phyloP scores from a whole-genome alignment of 2,797 vertebrate genomes.

The Darevskia mixta region DNA sequence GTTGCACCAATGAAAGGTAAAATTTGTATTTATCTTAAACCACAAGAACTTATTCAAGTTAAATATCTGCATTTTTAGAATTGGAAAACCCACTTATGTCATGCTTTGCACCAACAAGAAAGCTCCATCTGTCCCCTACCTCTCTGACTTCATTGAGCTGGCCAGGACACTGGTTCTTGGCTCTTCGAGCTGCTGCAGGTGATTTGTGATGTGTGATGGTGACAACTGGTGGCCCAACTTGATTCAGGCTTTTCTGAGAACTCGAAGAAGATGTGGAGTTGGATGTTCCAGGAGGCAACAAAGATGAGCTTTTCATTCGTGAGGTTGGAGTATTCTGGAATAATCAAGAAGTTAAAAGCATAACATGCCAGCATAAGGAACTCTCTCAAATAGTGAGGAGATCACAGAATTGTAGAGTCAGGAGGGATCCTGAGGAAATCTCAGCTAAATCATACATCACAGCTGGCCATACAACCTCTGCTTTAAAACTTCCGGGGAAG shows the following conservation, averaged over 20 bases:
- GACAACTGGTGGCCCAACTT: slow-evolving; percentile 86
- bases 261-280: slow-evolving; percentile 88
- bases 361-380: slow-evolving; percentile 17
- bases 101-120: background rate
- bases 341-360: slow-evolving; percentile 66
- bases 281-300: slow-evolving; percentile 88
- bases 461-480: background rate
- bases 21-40: background rate
- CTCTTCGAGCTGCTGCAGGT: slow-evolving; percentile 90
- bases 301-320: slow-evolving; percentile 90
- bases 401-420: too few species aligned
- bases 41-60: background rate
- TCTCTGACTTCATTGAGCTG: slow-evolving; percentile 94
- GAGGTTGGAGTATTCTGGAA: slow-evolving; percentile 85
- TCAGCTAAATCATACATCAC: too few species aligned
- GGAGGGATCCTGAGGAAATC: too few species aligned
- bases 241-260: slow-evolving; percentile 85
- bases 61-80: background rate
- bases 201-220: slow-evolving; percentile 97
- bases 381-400: background rate
- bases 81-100: background rate
- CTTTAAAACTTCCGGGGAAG: too few species aligned
- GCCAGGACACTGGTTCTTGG: slow-evolving; percentile 86
- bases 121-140: slow-evolving; percentile 80
- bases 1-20: background rate